A percentile compares a stretch with the other conserved stretches of the same genome.
These are phyloP conservation scores for Solenopsis invicta DNA, from an alignment of 1,140 invertebrate genomes.

Conservation along the genomic window DNA sequence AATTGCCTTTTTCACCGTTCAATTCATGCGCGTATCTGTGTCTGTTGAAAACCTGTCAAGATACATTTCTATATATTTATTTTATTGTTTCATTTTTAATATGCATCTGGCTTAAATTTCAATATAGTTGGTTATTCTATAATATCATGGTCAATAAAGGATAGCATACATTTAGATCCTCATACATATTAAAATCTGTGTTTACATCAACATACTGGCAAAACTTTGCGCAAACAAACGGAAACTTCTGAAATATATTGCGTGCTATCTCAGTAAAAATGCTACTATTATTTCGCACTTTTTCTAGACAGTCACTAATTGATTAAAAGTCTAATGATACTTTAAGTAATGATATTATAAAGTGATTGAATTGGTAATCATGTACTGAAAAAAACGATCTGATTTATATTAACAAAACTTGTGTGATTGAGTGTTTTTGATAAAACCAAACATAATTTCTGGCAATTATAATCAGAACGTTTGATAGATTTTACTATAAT, in stretches of 20 bases:
- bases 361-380: not conserved
- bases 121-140: slow-evolving; percentile 21
- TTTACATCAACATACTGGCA: slow-evolving; percentile 37
- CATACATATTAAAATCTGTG: slow-evolving; percentile 48
- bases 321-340: not conserved
- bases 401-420: too few species aligned
- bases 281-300: not conserved
- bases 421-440: too few species aligned
- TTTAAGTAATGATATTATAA: not conserved
- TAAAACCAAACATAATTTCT: too few species aligned
- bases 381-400: not conserved
- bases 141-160: slow-evolving; percentile 43
- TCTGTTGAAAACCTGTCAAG: not conserved
- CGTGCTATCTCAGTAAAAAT: slow-evolving; percentile 8
- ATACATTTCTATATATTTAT: slow-evolving; percentile 21
- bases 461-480: too few species aligned
- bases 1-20: not conserved
- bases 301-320: not conserved
- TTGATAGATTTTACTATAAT: too few species aligned
- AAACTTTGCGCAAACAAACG: slow-evolving; percentile 32
- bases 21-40: not conserved
- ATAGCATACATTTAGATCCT: slow-evolving; percentile 41
- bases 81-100: not conserved
- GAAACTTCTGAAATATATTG: slow-evolving; percentile 36
- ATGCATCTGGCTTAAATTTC: not conserved